Evolutionary conservation across 2,888 invertebrate species (phyloP), one percentile per base, ranked within the genome.

Genomic region (Belgica antarctica): DNA sequence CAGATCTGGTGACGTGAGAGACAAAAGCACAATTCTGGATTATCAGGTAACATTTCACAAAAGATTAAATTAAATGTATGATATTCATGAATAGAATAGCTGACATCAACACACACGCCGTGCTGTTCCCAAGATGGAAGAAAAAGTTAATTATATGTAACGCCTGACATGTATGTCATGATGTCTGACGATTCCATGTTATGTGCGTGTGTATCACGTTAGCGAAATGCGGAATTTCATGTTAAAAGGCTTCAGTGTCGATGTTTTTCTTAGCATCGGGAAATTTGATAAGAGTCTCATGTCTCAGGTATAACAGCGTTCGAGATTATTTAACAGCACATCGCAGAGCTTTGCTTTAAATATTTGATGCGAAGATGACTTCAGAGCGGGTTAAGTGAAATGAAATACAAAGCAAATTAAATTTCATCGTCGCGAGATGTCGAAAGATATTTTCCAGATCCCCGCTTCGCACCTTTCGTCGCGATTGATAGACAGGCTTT

Each of bases 241-340:
- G 22, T 8, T n/a, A 22, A 5, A 52, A 46, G 34, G 12, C 34
- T 46, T 46, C 46, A 46, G 7, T 15, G 4, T 46, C 15, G 15
- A 46, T 22, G 7, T 22, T 22, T 52, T 52, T 41, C 2, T 12
- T 34, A 8, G 34, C 7, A 7, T 34, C 41, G 52, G n/a, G n/a
- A 7, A 52, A 52, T 17, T 22, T n/a, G 52, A 52, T 52, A 52
- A 52, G 52, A 17, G 52, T 52, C 52, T 52, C 52, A 52, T 7
- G 52, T 52, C 22, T 17, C 52, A n/a, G n/a, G 12, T 52, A 12
- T 52, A 52, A 52, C 22, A 19, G n/a, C 52, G 19, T 19, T 22
- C 22, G 52, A 52, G 52, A 52, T 52, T 52, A 22, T 2, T 52
- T 52, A 52, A 22, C 52, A 31, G 5, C 34, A 52, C 52, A 52